phyloP scores from a whole-genome alignment of 2,797 vertebrate genomes.

The Enteromius treurensis region DNA sequence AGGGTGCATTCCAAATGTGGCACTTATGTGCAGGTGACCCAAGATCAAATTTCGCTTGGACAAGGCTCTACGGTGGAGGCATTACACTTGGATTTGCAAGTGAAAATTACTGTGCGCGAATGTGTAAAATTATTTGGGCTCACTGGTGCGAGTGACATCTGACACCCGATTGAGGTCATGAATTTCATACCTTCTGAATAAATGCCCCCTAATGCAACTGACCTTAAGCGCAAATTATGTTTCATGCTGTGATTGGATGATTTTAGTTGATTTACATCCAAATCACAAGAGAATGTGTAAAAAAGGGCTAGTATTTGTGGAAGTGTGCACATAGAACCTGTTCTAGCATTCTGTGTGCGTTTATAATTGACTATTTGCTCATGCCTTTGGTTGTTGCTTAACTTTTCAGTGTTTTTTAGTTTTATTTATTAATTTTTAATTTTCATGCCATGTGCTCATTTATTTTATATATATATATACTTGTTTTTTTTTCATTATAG shows the following conservation, averaged over 20 bases:
- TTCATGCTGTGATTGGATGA: background rate
- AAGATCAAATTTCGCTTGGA: background rate
- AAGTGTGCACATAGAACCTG: background rate
- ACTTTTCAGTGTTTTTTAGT: background rate
- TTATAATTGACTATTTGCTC: background rate
- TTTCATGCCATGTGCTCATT: background rate
- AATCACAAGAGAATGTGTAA: background rate
- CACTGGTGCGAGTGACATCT: slow-evolving; percentile 31
- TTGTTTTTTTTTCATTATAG: background rate
- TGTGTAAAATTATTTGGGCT: slow-evolving; percentile 18
- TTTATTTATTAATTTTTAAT: background rate
- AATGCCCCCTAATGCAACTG: background rate
- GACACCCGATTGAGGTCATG: slow-evolving; percentile 20
- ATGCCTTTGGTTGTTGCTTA: background rate
- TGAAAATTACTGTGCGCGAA: slow-evolving; percentile 19
- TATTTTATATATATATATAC: background rate
- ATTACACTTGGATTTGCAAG: slow-evolving; percentile 24
- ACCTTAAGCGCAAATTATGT: slow-evolving; percentile 6
- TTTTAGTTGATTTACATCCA: background rate
- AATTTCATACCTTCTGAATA: slow-evolving; percentile 30
- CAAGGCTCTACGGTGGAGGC: background rate
- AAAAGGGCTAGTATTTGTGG: background rate
- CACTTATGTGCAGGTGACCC: background rate
- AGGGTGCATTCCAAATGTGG: background rate
- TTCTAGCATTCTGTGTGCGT: background rate